phyloP scores from a whole-genome alignment of 2,888 invertebrate genomes.

The Netelia virgata region DNA sequence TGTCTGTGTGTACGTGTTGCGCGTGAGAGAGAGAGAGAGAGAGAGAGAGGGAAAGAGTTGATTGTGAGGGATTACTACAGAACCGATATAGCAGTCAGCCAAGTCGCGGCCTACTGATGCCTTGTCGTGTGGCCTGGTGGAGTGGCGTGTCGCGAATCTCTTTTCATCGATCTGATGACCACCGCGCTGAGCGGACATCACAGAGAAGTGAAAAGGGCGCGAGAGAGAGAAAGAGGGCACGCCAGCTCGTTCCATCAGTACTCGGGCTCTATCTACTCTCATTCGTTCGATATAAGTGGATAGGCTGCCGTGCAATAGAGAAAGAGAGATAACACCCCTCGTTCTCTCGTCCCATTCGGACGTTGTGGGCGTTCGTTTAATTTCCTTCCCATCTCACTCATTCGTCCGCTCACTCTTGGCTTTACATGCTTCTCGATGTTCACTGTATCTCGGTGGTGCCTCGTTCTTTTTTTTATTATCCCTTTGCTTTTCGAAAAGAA shows the following conservation, averaged over 20 bases:
- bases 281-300: slow-evolving; percentile 67
- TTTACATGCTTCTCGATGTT: slow-evolving; percentile 23
- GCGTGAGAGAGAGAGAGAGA: not conserved
- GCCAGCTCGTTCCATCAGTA: slow-evolving; percentile 36
- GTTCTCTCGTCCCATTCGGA: slow-evolving; percentile 20
- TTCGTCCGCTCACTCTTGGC: slow-evolving; percentile 23
- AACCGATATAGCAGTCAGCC: slow-evolving; percentile 55
- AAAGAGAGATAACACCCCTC: slow-evolving; percentile 8
- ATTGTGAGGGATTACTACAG: slow-evolving; percentile 60
- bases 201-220: slow-evolving; percentile 36
- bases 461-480: slow-evolving; percentile 21
- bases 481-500: slow-evolving; percentile 53
- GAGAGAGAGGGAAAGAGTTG: not conserved
- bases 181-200: slow-evolving; percentile 47
- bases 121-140: slow-evolving; percentile 65
- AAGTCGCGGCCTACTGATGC: slow-evolving; percentile 60
- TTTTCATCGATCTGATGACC: slow-evolving; percentile 83
- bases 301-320: slow-evolving; percentile 52
- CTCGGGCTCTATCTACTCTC: slow-evolving; percentile 52
- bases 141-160: slow-evolving; percentile 81
- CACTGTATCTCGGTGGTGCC: slow-evolving; percentile 14
- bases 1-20: slow-evolving; percentile 50
- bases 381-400: slow-evolving; percentile 44
- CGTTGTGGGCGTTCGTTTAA: slow-evolving; percentile 62
- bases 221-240: slow-evolving; percentile 41